A percentile compares a stretch with the other conserved stretches of the same genome.
Conservation (phyloP, 2,113 vertebrate species). For the Asarcornis scutulata region DNA sequence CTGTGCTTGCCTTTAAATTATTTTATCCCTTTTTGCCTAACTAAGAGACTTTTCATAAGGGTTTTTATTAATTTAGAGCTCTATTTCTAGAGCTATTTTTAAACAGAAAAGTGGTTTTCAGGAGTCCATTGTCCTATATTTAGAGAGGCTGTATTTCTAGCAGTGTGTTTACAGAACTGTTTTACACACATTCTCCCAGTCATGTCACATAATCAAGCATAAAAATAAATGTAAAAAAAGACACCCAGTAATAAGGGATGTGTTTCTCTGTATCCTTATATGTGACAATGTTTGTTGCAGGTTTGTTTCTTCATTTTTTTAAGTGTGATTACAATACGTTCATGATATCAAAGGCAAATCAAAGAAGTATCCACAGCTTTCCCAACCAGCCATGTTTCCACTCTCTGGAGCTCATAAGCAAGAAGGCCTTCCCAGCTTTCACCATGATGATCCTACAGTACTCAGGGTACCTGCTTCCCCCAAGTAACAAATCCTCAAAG, state of each 20-base stretch:
- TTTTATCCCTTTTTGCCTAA: not conserved
- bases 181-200: not conserved
- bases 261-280: not conserved
- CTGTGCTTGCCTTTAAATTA: not conserved
- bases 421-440: not conserved
- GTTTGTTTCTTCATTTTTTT: not conserved
- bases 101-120: not conserved
- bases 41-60: not conserved
- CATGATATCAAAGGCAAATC: not conserved
- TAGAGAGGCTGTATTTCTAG: not conserved
- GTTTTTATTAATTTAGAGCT: not conserved
- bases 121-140: not conserved
- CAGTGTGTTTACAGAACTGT: not conserved
- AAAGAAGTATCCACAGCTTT: not conserved
- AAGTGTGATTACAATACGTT: not conserved
- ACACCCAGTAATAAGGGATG: not conserved
- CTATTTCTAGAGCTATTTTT: not conserved
- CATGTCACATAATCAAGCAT: not conserved
- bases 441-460: not conserved
- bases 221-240: not conserved
- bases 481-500: not conserved
- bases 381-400: not conserved
- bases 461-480: not conserved
- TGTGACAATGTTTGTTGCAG: not conserved
- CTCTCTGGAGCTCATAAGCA: not conserved